Evolutionary conservation across 1,140 invertebrate genomes (phyloP).

Genomic region (Chironomus striatipennis): DNA sequence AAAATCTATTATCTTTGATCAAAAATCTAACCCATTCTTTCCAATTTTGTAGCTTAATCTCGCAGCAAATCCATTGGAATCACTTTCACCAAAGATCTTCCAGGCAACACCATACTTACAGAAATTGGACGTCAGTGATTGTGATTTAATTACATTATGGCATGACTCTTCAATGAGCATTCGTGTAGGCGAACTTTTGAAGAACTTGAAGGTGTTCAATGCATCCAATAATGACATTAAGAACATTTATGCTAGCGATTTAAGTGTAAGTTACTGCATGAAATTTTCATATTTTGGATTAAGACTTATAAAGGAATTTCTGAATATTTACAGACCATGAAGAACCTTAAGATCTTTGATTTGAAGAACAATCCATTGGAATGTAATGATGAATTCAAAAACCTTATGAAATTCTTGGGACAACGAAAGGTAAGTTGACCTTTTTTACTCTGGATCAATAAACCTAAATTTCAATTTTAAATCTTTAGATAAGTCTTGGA

Average conservation of each 20-base stretch:
- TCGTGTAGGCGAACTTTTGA: slow-evolving; percentile 35
- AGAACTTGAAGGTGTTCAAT: slow-evolving; percentile 43
- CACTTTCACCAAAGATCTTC: slow-evolving; percentile 56
- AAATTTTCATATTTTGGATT: too few relatives aligned
- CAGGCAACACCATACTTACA: slow-evolving; percentile 45
- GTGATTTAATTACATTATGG: slow-evolving; percentile 54
- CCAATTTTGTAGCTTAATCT: slow-evolving; percentile 44
- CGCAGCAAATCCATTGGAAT: slow-evolving; percentile 57
- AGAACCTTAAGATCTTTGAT: slow-evolving; percentile 52
- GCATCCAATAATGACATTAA: slow-evolving; percentile 49
- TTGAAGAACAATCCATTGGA: slow-evolving; percentile 53
- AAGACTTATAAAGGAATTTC: too few relatives aligned
- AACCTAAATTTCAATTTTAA: slow-evolving; percentile 30
- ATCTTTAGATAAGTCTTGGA: background rate
- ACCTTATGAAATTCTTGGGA: slow-evolving; percentile 49
- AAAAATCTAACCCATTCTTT: background rate
- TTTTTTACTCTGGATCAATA: slow-evolving; percentile 39
- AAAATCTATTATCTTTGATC: background rate
- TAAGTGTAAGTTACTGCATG: slow-evolving; percentile 34
- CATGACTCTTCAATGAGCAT: slow-evolving; percentile 39
- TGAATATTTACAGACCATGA: slow-evolving; percentile 42
- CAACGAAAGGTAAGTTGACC: slow-evolving; percentile 17
- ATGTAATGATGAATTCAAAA: slow-evolving; percentile 50
- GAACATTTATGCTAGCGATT: slow-evolving; percentile 45
- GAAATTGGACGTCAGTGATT: slow-evolving; percentile 56